Percentiles rank a stretch among this genome's conserved stretches.
Conservation (phyloP, 2,113 vertebrate genomes). For the Colius striatus region DNA sequence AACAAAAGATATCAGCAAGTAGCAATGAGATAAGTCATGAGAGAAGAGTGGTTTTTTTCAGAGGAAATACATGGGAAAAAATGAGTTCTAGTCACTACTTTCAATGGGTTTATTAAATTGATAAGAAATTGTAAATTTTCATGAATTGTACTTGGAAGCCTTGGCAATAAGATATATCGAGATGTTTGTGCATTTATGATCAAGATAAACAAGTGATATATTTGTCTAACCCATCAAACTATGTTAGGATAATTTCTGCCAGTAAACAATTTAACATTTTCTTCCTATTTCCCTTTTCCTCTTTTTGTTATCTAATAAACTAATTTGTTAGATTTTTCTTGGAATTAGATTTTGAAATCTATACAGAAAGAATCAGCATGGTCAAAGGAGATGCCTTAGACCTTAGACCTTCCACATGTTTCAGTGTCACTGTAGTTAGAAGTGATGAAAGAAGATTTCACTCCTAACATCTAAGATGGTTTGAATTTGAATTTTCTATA, state of each 20-base stretch:
- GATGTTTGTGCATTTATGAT: not conserved
- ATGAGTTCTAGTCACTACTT: not conserved
- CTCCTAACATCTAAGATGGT: not conserved
- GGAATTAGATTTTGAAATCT: not conserved
- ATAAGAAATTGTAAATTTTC: not conserved
- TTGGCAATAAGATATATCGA: not conserved
- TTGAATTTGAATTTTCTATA: not conserved
- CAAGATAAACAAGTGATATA: not conserved
- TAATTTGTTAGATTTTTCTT: not conserved
- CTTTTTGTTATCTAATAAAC: not conserved
- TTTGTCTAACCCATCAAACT: not conserved
- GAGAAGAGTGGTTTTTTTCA: not conserved
- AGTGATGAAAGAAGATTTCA: not conserved
- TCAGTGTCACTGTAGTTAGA: not conserved
- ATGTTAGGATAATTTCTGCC: not conserved
- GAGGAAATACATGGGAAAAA: not conserved
- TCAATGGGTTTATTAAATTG: not conserved
- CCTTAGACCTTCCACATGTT: not conserved
- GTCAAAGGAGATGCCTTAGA: not conserved
- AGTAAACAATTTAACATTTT: not conserved
- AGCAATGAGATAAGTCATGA: slow-evolving; percentile 26
- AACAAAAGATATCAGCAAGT: slow-evolving; percentile 38
- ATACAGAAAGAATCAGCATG: not conserved
- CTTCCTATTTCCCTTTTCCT: not conserved
- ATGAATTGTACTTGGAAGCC: not conserved